These are phyloP conservation scores for Crepidodera aurea DNA, from an alignment of 2,888 invertebrate genomes.

Conservation along the genomic window DNA sequence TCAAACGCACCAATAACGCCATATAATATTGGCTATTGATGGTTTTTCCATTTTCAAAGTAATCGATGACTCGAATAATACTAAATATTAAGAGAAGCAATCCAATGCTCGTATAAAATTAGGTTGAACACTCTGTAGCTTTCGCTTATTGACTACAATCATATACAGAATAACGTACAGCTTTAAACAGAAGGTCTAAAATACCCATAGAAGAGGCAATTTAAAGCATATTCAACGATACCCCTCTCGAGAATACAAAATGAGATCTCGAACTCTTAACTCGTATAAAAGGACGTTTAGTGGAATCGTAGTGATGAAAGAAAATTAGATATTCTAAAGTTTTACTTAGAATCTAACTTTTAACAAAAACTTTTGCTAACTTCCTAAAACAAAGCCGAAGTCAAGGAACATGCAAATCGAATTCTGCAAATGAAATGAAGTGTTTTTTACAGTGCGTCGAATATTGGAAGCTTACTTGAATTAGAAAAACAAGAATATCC, in stretches of 20 bases:
- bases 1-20: too few relatives aligned
- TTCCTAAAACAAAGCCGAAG: constrained; percentile 20
- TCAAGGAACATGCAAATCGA: constrained; percentile 24
- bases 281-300: background rate
- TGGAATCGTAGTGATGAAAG: background rate
- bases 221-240: background rate
- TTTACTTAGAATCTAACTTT: constrained; percentile 10
- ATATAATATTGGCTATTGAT: too few relatives aligned
- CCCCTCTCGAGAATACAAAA: background rate
- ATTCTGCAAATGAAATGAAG: constrained; percentile 29
- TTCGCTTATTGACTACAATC: too few relatives aligned
- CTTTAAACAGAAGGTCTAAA: too few relatives aligned
- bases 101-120: background rate
- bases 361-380: constrained; percentile 10
- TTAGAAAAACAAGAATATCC: too few relatives aligned
- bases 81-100: too few relatives aligned
- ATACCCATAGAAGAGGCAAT: too few relatives aligned
- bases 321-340: constrained; percentile 4
- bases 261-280: background rate
- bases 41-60: too few relatives aligned
- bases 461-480: too few relatives aligned
- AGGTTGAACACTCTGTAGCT: too few relatives aligned
- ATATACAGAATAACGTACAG: too few relatives aligned
- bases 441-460: constrained; percentile 15
- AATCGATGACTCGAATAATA: too few relatives aligned